Evolutionary conservation across 2,888 invertebrate genomes (phyloP).

Genomic region (Lamellibrachia satsuma): DNA sequence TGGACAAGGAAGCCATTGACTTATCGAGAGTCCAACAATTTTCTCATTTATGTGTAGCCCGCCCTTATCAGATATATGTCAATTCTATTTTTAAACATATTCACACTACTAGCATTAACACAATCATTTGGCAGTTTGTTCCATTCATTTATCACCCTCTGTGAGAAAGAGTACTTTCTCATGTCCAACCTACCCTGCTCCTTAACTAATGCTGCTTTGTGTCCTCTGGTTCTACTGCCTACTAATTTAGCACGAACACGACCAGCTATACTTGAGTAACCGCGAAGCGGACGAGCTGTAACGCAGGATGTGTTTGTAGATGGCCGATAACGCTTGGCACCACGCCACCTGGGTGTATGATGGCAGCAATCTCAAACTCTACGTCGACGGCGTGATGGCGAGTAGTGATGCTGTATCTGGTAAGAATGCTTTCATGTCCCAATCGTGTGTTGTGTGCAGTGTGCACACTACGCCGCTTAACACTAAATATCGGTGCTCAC

Average conservation of each 20-base stretch:
- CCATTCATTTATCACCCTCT: too few relatives aligned
- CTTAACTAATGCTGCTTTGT: too few relatives aligned
- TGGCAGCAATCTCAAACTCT: not conserved
- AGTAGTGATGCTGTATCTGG: not conserved
- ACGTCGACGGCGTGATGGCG: not conserved
- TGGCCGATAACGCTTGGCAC: conserved; percentile 4
- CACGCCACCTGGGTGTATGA: conserved; percentile 19
- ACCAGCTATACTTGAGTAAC: not conserved
- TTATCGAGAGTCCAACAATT: too few relatives aligned
- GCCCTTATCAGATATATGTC: too few relatives aligned
- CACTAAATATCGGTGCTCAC: not conserved
- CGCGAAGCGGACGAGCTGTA: not conserved
- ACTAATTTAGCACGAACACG: not conserved
- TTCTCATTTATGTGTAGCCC: too few relatives aligned
- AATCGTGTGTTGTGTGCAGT: not conserved
- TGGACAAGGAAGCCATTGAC: too few relatives aligned
- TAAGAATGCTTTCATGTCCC: not conserved
- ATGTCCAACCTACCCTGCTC: too few relatives aligned
- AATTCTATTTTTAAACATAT: too few relatives aligned
- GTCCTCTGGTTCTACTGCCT: not conserved
- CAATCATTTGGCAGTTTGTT: too few relatives aligned
- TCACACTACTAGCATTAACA: too few relatives aligned
- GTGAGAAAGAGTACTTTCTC: too few relatives aligned
- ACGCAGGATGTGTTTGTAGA: not conserved
- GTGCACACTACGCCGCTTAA: not conserved